Conservation (phyloP, 2,888 invertebrate species). For the Cantharis lateralis region DNA sequence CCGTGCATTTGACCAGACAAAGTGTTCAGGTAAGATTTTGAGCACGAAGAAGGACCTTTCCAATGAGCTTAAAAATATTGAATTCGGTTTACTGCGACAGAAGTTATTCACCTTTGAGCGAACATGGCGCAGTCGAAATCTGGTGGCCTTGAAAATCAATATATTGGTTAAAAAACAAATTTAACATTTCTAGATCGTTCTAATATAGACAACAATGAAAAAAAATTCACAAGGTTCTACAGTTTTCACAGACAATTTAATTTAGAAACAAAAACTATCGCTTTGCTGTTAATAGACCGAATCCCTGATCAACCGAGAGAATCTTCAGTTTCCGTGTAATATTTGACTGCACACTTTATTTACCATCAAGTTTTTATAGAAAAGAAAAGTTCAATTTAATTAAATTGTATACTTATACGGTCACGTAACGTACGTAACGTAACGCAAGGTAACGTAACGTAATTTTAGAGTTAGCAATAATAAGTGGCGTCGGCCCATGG, state of each 20-base stretch:
- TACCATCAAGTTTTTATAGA: too few relatives aligned
- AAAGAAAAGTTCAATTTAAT: too few relatives aligned
- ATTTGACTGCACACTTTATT: too few relatives aligned
- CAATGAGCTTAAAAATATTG: background rate
- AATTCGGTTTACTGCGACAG: background rate
- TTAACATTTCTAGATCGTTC: background rate
- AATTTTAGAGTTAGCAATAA: too few relatives aligned
- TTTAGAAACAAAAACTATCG: background rate
- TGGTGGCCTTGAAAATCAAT: background rate
- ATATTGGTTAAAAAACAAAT: background rate
- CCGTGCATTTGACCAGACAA: background rate
- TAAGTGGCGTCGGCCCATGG: too few relatives aligned
- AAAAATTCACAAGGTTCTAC: background rate
- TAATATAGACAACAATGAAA: background rate
- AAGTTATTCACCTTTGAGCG: background rate
- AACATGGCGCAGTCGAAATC: background rate
- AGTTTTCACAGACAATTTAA: background rate
- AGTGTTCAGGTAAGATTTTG: background rate
- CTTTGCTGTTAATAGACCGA: background rate
- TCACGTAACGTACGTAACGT: too few relatives aligned
- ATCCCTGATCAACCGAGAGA: background rate
- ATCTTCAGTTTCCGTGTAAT: background rate
- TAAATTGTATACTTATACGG: too few relatives aligned
- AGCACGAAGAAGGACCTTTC: background rate
- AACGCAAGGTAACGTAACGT: too few relatives aligned